Evolutionary conservation across 2,888 invertebrate species (phyloP).

Genomic region (Eristalinus aeneus): DNA sequence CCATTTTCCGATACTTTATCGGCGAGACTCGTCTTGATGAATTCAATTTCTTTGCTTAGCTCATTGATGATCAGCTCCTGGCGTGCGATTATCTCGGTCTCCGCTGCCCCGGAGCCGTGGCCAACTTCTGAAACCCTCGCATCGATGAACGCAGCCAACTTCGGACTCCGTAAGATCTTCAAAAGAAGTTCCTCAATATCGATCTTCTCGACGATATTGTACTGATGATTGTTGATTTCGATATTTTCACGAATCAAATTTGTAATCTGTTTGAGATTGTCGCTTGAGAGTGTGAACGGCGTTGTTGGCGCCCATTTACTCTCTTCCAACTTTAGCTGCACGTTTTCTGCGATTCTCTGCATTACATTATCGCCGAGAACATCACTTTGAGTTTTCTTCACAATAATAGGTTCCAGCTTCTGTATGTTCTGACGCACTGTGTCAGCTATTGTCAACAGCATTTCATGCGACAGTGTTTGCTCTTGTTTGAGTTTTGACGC

Average conservation of each 20-base stretch:
- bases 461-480: slow-evolving; percentile 72
- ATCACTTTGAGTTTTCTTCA: slow-evolving; percentile 71
- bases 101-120: slow-evolving; percentile 69
- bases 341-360: slow-evolving; percentile 75
- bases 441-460: slow-evolving; percentile 75
- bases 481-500: slow-evolving; percentile 50
- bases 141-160: slow-evolving; percentile 75
- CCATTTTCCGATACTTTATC: slow-evolving; percentile 81
- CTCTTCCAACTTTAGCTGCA: slow-evolving; percentile 74
- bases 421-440: slow-evolving; percentile 77
- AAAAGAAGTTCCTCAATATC: slow-evolving; percentile 78
- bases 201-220: slow-evolving; percentile 75
- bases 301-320: slow-evolving; percentile 63
- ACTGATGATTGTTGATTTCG: slow-evolving; percentile 75
- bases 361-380: slow-evolving; percentile 74
- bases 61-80: slow-evolving; percentile 82
- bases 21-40: slow-evolving; percentile 82
- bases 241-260: slow-evolving; percentile 75
- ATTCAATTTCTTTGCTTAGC: slow-evolving; percentile 82
- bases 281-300: slow-evolving; percentile 74
- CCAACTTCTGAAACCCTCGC: slow-evolving; percentile 76
- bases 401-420: slow-evolving; percentile 69
- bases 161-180: slow-evolving; percentile 77
- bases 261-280: slow-evolving; percentile 79
- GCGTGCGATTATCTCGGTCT: slow-evolving; percentile 72